Conservation (phyloP, 2,113 vertebrate genomes). For the Pipra filicauda region DNA sequence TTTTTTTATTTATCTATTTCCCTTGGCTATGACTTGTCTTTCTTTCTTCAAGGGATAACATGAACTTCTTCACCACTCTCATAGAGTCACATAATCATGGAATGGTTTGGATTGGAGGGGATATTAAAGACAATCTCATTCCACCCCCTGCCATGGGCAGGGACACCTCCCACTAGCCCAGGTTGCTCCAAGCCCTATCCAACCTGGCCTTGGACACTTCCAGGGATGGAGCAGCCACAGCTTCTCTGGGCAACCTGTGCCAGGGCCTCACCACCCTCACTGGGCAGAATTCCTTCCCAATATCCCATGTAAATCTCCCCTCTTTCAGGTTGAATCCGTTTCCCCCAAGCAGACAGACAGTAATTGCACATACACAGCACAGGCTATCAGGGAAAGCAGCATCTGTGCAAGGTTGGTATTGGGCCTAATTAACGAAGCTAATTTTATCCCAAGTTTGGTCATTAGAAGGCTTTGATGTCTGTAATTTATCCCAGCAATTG, state of each 20-base stretch:
- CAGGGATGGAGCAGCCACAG: neutral
- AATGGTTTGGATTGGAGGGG: neutral
- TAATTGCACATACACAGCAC: neutral
- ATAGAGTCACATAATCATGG: neutral
- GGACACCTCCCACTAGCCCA: neutral
- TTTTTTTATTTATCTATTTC: neutral
- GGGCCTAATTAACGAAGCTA: neutral
- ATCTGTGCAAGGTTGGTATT: neutral
- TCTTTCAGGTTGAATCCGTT: neutral
- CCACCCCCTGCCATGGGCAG: neutral
- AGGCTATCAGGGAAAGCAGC: neutral
- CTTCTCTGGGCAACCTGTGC: neutral
- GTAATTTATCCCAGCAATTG: neutral
- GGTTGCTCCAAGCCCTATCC: neutral
- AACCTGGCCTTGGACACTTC: neutral
- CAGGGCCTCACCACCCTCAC: neutral
- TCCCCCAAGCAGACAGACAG: neutral
- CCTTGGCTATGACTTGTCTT: neutral
- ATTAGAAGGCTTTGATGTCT: slow-evolving; percentile 2
- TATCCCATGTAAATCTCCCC: neutral
- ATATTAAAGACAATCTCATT: neutral
- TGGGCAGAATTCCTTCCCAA: neutral
- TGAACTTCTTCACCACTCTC: neutral
- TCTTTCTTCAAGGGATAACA: neutral
- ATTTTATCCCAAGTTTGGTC: neutral